Percentiles rank a stretch among this genome's conserved stretches.
phyloP scores from a whole-genome alignment of 2,113 vertebrate species.

The Corythornis cristatus region DNA sequence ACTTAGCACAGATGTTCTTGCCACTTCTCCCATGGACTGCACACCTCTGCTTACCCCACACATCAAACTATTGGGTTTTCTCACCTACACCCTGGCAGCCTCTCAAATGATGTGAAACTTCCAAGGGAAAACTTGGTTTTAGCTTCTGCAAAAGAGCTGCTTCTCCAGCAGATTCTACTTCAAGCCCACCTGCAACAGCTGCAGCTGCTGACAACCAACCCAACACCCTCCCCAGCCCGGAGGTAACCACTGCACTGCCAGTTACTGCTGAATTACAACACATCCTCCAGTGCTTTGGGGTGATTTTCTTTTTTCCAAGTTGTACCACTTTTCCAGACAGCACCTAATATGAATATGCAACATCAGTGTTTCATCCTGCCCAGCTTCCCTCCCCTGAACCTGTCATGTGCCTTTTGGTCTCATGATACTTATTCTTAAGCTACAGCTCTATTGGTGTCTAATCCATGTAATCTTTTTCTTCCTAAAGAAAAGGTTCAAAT shows the following conservation, averaged over 20 bases:
- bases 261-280: too few relatives aligned
- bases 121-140: neutral
- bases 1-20: neutral
- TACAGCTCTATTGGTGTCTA: neutral
- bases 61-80: neutral
- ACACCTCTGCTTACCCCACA: neutral
- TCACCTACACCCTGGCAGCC: neutral
- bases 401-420: neutral
- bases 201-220: neutral
- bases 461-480: neutral
- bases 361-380: neutral
- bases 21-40: accelerated
- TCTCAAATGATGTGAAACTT: neutral
- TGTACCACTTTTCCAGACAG: neutral
- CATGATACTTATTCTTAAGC: neutral
- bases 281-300: accelerated
- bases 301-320: neutral
- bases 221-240: neutral
- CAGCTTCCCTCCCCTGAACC: neutral
- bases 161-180: neutral
- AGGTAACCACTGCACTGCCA: neutral
- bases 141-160: neutral
- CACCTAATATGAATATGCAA: neutral
- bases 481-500: neutral
- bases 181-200: neutral